Percentiles rank a stretch among this genome's conserved stretches.
These are phyloP conservation scores for Cynopterus sphinx DNA, from an alignment of 2,797 vertebrate genomes.

Conservation along the genomic window DNA sequence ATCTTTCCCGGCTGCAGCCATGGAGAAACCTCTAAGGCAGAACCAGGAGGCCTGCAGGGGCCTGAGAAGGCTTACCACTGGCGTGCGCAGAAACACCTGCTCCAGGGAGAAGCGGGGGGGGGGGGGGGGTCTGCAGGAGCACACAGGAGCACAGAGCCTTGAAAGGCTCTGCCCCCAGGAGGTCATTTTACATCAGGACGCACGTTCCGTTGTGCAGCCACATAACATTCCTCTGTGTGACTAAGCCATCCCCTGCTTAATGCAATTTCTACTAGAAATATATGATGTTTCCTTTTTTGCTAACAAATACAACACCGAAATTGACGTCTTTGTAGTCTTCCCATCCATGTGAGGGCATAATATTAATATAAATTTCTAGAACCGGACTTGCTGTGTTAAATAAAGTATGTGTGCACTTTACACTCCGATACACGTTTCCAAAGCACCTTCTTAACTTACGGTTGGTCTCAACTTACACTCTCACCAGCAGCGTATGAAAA, in stretches of 20 bases:
- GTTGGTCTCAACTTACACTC: not conserved
- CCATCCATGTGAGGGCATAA: too few species aligned
- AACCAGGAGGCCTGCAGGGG: accelerated
- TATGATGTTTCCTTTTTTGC: not conserved
- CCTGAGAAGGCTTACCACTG: not conserved
- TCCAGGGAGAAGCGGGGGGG: too few species aligned
- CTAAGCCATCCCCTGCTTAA: not conserved
- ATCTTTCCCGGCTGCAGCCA: not conserved
- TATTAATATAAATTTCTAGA: not conserved
- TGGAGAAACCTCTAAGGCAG: not conserved
- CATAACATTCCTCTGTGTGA: accelerated
- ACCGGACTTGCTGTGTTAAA: not conserved
- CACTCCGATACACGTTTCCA: not conserved
- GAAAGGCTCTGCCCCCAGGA: accelerated
- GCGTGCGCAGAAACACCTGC: accelerated
- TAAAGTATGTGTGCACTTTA: not conserved
- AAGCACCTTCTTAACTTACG: not conserved
- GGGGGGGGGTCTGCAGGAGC: not conserved
- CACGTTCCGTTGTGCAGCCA: accelerated
- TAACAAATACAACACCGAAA: not conserved
- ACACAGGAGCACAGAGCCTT: accelerated
- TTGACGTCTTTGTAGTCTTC: not conserved
- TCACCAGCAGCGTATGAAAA: not conserved
- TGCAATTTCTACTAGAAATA: not conserved
- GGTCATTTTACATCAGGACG: accelerated